Evolutionary conservation across 64 coral and sea anemone species (phyloP).

Genomic region (Pocillopora verrucosa): DNA sequence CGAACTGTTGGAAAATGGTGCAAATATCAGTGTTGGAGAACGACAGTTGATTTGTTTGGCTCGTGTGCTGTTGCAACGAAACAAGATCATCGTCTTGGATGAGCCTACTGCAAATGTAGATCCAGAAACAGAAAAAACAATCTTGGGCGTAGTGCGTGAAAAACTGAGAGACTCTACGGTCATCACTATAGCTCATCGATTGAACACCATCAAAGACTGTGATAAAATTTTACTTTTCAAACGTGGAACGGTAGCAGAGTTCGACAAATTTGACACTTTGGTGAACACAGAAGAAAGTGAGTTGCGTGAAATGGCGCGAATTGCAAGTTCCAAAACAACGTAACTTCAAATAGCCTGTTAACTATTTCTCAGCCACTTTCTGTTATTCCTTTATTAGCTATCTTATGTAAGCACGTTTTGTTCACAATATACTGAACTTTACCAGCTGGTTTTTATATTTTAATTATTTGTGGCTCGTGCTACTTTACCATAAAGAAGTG

Average conservation of each 20-base stretch:
- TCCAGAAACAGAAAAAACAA: slow-evolving; percentile 27
- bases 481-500: too few species aligned
- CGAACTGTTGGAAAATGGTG: background rate
- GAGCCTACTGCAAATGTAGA: slow-evolving; percentile 37
- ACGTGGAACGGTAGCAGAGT: background rate
- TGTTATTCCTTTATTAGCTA: too few species aligned
- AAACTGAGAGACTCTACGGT: slow-evolving; percentile 40
- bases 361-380: too few species aligned
- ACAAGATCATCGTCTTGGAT: slow-evolving; percentile 44
- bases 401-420: too few species aligned
- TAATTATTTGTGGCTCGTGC: too few species aligned
- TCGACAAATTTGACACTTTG: background rate
- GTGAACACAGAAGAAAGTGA: too few species aligned
- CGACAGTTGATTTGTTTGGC: slow-evolving; percentile 40
- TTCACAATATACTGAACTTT: too few species aligned
- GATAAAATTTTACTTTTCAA: slow-evolving; percentile 33
- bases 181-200: slow-evolving; percentile 48
- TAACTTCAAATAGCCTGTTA: too few species aligned
- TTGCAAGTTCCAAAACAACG: too few species aligned
- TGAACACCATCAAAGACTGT: slow-evolving; percentile 33
- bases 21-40: slow-evolving; percentile 47
- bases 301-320: too few species aligned
- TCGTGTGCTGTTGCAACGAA: background rate
- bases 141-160: slow-evolving; percentile 2
- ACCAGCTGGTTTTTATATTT: too few species aligned